phyloP scores from a whole-genome alignment of 2,888 invertebrate genomes.

The Eumacrocentrus americanus region DNA sequence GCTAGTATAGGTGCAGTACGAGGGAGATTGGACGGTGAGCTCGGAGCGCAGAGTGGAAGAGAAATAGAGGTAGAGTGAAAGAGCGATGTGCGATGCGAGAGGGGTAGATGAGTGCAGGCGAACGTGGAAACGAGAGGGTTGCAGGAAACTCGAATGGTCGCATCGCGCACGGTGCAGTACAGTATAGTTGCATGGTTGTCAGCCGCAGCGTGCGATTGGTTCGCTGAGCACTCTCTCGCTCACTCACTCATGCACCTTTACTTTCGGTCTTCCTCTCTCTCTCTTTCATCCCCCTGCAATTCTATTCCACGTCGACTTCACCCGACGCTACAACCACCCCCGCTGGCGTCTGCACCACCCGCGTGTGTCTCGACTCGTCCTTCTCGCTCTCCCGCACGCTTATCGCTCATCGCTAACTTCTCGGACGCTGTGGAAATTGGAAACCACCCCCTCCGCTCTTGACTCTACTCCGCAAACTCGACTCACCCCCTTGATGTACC shows the following conservation, averaged over 20 bases:
- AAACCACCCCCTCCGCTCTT: slow-evolving; percentile 15
- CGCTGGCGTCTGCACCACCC: slow-evolving; percentile 5
- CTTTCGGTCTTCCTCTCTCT: slow-evolving; percentile 22
- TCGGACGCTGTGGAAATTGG: slow-evolving; percentile 19
- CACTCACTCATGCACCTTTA: slow-evolving; percentile 21
- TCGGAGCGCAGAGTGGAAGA: slow-evolving; percentile 22
- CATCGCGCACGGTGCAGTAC: slow-evolving; percentile 43
- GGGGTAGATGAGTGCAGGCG: slow-evolving; percentile 32
- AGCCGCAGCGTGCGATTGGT: slow-evolving; percentile 55
- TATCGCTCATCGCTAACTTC: slow-evolving; percentile 8
- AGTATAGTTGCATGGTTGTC: slow-evolving; percentile 53
- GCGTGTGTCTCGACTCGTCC: slow-evolving; percentile 14
- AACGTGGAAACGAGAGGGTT: slow-evolving; percentile 42
- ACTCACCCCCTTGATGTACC: too few relatives aligned
- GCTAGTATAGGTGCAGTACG: slow-evolving; percentile 18
- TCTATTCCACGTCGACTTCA: slow-evolving; percentile 25
- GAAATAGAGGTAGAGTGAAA: slow-evolving; percentile 35
- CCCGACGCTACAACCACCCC: neutral
- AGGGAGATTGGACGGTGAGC: slow-evolving; percentile 31
- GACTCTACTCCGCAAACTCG: too few relatives aligned
- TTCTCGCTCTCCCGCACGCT: slow-evolving; percentile 9
- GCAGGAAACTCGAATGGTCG: slow-evolving; percentile 56
- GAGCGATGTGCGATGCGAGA: slow-evolving; percentile 38
- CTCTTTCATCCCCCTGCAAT: slow-evolving; percentile 22
- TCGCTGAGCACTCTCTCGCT: slow-evolving; percentile 40